Percentiles rank a stretch among this genome's conserved stretches.
Evolutionary conservation across 2,113 vertebrate genomes (phyloP).

Genomic region (Epinephelus fuscoguttatus): DNA sequence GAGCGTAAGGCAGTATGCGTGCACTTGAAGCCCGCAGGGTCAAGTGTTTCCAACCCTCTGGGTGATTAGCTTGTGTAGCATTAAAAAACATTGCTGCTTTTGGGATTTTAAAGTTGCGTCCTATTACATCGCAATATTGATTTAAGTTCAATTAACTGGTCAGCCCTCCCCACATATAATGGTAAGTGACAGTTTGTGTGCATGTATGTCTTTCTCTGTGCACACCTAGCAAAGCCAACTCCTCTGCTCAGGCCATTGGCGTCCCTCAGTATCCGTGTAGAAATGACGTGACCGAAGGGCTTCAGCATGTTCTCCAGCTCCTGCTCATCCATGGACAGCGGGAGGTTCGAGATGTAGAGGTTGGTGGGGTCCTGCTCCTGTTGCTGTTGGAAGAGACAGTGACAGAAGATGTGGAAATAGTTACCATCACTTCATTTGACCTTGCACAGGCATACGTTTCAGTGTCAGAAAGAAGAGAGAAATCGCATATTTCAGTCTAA

Average conservation of each 20-base stretch:
- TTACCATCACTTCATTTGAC: not conserved
- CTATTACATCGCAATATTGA: no score
- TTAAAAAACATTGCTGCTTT: no score
- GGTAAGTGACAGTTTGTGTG: not conserved
- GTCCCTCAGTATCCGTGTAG: slow-evolving; percentile 84
- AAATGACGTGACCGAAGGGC: slow-evolving; percentile 85
- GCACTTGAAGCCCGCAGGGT: no score
- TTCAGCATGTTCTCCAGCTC: slow-evolving; percentile 87
- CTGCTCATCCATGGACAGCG: slow-evolving; percentile 86
- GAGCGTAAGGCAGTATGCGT: no score
- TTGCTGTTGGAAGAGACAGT: slow-evolving; percentile 73
- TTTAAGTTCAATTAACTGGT: no score
- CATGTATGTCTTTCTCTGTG: not conserved
- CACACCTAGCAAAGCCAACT: slow-evolving; percentile 84
- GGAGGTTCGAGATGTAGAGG: slow-evolving; percentile 86
- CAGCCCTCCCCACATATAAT: no score
- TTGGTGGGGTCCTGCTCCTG: slow-evolving; percentile 86
- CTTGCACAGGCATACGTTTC: not conserved
- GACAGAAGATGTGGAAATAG: not conserved
- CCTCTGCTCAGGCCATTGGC: slow-evolving; percentile 86
- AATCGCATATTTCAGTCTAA: not conserved
- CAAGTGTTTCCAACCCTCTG: no score
- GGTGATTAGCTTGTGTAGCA: no score
- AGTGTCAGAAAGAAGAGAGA: not conserved
- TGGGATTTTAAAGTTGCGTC: no score